Evolutionary conservation across 37 sponge, comb jelly and placozoan species (phyloP).

Genomic region (Tethya wilhelma): DNA sequence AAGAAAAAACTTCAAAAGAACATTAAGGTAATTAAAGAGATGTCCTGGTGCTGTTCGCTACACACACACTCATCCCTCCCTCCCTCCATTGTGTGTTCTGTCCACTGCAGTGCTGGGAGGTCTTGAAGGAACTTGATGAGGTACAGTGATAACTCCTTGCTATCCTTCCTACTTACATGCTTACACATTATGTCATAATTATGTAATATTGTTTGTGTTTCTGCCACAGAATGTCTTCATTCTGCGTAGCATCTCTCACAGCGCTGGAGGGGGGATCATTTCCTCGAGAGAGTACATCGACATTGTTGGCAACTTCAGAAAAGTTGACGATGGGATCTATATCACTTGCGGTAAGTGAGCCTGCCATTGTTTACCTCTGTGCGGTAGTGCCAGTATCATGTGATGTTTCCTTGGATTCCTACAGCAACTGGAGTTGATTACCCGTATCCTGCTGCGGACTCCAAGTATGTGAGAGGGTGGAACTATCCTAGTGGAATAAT

Average conservation of each 20-base stretch:
- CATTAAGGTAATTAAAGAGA: conserved; percentile 21
- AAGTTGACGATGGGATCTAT: not conserved
- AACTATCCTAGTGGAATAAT: conserved; percentile 46
- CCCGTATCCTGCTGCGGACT: conserved; percentile 34
- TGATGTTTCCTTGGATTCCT: not conserved
- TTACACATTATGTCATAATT: not conserved
- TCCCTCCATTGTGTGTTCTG: not conserved
- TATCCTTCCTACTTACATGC: too few species aligned
- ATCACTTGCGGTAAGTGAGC: conserved; percentile 28
- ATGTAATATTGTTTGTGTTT: not conserved
- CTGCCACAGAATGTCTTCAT: conserved; percentile 12
- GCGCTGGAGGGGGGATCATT: conserved; percentile 28
- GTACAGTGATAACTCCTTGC: too few species aligned
- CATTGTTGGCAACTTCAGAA: not conserved
- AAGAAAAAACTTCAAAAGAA: conserved; percentile 17
- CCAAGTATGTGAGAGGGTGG: conserved; percentile 13
- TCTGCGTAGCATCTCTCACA: conserved; percentile 23
- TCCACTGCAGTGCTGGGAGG: conserved; percentile 19
- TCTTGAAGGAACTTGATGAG: conserved; percentile 30
- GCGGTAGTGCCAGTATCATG: not conserved
- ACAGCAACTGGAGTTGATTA: conserved; percentile 46
- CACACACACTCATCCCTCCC: not conserved
- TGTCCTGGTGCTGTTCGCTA: not conserved
- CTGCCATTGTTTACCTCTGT: too few species aligned
- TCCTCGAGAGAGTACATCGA: conserved; percentile 48